Evolutionary conservation across 2,888 invertebrate species (phyloP).

Genomic region (Hylaea fasciaria): DNA sequence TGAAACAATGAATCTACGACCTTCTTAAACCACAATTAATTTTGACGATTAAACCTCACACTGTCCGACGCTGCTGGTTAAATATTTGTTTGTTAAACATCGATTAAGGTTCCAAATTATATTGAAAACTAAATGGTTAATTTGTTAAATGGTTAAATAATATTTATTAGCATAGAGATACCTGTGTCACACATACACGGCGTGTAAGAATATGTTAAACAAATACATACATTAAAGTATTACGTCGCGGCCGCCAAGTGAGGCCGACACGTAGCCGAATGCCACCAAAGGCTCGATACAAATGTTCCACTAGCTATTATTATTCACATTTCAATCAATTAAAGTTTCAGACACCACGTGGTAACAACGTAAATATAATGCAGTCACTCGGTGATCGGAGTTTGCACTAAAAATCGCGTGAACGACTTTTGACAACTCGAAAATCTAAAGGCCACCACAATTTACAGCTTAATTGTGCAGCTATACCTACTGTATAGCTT

Average conservation of each 20-base stretch:
- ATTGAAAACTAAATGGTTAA: slow-evolving; percentile 14
- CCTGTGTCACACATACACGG: slow-evolving; percentile 41
- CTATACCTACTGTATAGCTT: too few relatives aligned
- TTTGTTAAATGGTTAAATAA: slow-evolving; percentile 30
- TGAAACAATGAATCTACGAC: slow-evolving; percentile 75
- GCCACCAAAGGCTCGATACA: neutral
- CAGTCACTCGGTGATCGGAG: too few relatives aligned
- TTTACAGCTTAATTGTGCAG: neutral
- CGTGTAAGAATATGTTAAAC: slow-evolving; percentile 63
- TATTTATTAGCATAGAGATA: slow-evolving; percentile 33
- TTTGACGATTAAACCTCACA: slow-evolving; percentile 63
- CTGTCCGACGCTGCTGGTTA: neutral
- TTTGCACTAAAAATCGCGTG: too few relatives aligned
- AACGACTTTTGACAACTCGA: too few relatives aligned
- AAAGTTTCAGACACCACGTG: neutral
- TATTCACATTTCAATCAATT: slow-evolving; percentile 3
- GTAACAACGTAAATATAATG: neutral
- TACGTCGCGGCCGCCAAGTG: slow-evolving; percentile 62
- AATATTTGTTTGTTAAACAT: slow-evolving; percentile 15
- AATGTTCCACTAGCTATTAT: slow-evolving; percentile 6
- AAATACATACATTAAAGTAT: slow-evolving; percentile 60
- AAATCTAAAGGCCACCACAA: too few relatives aligned
- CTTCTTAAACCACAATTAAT: slow-evolving; percentile 71
- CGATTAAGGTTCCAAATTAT: slow-evolving; percentile 13
- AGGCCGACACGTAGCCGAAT: slow-evolving; percentile 60